Base-by-base conservation (phyloP, 2,888 invertebrate species). In the Spialia ferax region DNA sequence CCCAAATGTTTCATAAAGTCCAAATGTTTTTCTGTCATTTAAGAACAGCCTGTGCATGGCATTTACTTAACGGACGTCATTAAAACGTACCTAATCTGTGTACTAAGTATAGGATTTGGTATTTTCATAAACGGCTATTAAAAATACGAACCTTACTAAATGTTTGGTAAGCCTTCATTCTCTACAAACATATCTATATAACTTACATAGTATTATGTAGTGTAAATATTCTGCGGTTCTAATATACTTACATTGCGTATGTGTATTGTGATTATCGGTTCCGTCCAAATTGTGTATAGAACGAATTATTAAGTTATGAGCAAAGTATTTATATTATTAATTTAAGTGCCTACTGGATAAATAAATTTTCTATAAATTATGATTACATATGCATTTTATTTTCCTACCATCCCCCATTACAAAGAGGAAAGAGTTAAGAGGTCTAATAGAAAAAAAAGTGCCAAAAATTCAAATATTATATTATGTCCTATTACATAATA, bases 171-270 rank as follows among this genome's bases (percentile, higher is more conserved):
- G 13, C 1, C 13, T 42, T 42, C 13, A 1, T 11, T 38, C 35
- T 74, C 69, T 77, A 72, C 67, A 72, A 74, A 74, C n/a, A 54
- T 50, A 22, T 35, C 35, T 35, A 50, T 10, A 75, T 68, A 63
- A 60, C 64, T 79, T 90, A 90, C 88, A 87, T 89, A 88, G 75
- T 71, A 38, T 76, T 89, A 88, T 89, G 88, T 88, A 89, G 82
- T 77, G 70, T 71, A 61, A 75, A 66, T 75, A 78, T 75, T 78
- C 72, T 69, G 69, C 60, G 73, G 71, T 59, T 67, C 75, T 78
- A 73, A 79, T 88, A 82, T 89, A 84, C 87, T 69, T 92, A 92
- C 91, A 87, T 74, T 88, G 70, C 69, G 91, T 93, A 91, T 72
- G 89, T 91, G 81, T 89, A 85, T 88, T 85, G 89, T 91, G 90